Percentiles rank a stretch among this genome's conserved stretches.
phyloP scores from a whole-genome alignment of 2,797 vertebrate species.

The Acipenser oxyrinchus region DNA sequence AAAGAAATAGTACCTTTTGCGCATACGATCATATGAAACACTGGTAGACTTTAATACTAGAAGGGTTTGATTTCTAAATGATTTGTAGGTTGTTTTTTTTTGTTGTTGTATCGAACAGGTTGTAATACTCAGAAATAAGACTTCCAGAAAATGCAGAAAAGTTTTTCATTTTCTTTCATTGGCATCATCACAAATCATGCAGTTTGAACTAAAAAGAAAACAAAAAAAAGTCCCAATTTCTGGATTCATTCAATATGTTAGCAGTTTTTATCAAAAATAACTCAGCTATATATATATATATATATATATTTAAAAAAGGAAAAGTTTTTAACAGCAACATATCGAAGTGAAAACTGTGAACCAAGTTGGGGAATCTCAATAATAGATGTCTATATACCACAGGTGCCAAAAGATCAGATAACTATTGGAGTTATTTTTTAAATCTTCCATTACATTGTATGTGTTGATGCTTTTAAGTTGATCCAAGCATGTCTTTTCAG shows the following conservation, averaged over 20 bases:
- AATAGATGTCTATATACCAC: slow-evolving; percentile 90
- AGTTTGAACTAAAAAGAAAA: slow-evolving; percentile 21
- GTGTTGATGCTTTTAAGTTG: not conserved
- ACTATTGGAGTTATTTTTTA: slow-evolving; percentile 56
- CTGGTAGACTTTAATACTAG: slow-evolving; percentile 55
- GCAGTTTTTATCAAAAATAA: slow-evolving; percentile 56
- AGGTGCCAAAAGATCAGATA: slow-evolving; percentile 88
- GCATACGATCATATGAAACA: slow-evolving; percentile 33
- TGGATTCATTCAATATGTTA: too few species aligned
- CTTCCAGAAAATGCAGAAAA: slow-evolving; percentile 1
- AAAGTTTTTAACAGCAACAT: slow-evolving; percentile 87
- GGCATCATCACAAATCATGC: slow-evolving; percentile 10
- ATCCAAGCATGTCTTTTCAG: slow-evolving; percentile 36
- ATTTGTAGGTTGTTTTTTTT: slow-evolving; percentile 3
- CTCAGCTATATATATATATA: slow-evolving; percentile 61
- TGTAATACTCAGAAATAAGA: slow-evolving; percentile 7
- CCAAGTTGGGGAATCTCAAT: slow-evolving; percentile 83
- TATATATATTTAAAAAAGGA: too few species aligned
- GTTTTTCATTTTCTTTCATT: slow-evolving; percentile 7
- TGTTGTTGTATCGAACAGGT: not conserved
- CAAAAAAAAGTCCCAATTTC: slow-evolving; percentile 12
- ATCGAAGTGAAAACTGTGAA: slow-evolving; percentile 96
- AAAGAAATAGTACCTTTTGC: slow-evolving; percentile 10
- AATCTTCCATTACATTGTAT: slow-evolving; percentile 52
- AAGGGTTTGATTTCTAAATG: slow-evolving; percentile 47